These are phyloP conservation scores for Tetrao urogallus DNA, from an alignment of 2,113 vertebrate genomes.

Conservation along the genomic window DNA sequence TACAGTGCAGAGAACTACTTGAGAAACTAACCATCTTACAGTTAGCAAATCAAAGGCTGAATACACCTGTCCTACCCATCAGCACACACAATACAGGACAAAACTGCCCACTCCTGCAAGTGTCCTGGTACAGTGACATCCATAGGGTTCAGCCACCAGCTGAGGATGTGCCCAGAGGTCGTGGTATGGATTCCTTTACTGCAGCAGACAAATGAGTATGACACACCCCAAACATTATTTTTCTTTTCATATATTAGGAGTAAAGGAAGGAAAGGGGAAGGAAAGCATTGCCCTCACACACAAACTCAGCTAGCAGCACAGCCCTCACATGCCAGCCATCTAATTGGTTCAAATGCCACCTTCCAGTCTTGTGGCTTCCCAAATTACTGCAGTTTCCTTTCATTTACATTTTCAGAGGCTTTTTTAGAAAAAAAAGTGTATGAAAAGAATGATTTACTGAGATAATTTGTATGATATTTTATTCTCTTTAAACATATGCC, in stretches of 20 bases:
- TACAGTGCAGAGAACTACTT: not conserved
- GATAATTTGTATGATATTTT: not conserved
- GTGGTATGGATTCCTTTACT: not conserved
- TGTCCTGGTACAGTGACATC: not conserved
- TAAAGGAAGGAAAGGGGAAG: not conserved
- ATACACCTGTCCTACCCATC: not conserved
- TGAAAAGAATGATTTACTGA: constrained; percentile 20
- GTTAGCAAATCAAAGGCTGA: not conserved
- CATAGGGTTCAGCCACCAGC: not conserved
- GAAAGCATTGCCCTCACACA: not conserved
- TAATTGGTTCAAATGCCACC: constrained; percentile 11
- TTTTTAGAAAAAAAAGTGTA: not conserved
- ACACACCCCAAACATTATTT: not conserved
- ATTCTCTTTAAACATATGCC: constrained; percentile 23
- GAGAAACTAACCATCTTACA: not conserved
- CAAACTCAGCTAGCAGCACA: not conserved
- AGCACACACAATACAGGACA: not conserved
- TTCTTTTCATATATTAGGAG: not conserved
- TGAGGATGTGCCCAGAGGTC: not conserved
- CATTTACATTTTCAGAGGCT: constrained; percentile 28
- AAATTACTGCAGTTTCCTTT: not conserved
- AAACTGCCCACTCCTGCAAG: not conserved
- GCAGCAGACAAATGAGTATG: not conserved
- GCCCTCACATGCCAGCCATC: not conserved
- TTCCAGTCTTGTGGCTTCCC: not conserved